Conservation (phyloP, 2,113 vertebrate genomes). For the Eublepharis macularius region DNA sequence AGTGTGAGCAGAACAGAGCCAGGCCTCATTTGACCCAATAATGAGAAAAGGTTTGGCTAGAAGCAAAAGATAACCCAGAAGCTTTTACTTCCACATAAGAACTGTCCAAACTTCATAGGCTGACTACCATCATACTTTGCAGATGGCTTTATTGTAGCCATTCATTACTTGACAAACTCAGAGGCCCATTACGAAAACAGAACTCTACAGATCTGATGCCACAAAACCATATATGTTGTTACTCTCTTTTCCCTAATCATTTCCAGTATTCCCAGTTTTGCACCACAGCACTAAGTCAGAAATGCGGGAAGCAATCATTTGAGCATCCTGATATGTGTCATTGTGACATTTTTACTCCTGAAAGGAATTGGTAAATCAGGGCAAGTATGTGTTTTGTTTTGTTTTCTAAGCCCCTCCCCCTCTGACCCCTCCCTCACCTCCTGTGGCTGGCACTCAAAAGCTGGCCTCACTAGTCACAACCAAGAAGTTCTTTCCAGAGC, state of each 20-base stretch:
- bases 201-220: not conserved
- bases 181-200: not conserved
- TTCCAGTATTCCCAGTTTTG: not conserved
- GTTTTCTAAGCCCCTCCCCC: not conserved
- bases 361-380: not conserved
- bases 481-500: conserved; percentile 28
- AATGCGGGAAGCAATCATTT: not conserved
- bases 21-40: not conserved
- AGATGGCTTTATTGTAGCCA: not conserved
- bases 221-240: not conserved
- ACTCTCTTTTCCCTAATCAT: not conserved
- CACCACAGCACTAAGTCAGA: not conserved
- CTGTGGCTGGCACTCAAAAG: conserved; percentile 38
- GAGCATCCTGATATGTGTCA: not conserved
- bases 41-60: not conserved
- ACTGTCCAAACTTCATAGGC: not conserved
- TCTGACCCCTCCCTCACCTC: conserved; percentile 4
- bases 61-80: not conserved
- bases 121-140: not conserved
- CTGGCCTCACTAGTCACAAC: conserved; percentile 45
- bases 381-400: not conserved
- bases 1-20: not conserved
- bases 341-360: conserved; percentile 5
- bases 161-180: not conserved
- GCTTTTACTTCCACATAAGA: not conserved